Conservation (phyloP, 2,888 invertebrate species). For the Hirtodrosophila alboralis region DNA sequence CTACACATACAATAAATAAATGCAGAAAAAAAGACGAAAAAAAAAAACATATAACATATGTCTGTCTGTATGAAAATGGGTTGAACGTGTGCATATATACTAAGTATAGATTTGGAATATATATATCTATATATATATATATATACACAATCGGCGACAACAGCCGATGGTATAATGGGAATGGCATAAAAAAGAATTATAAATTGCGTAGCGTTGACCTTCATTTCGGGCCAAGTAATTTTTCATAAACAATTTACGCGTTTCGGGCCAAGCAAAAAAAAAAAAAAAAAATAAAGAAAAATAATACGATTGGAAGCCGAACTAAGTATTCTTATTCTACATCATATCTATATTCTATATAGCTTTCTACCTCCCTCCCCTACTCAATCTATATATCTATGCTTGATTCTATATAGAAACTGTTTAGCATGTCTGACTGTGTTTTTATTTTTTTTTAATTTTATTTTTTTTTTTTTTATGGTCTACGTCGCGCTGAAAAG, state of each 20-base stretch:
- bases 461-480: slow-evolving; percentile 22
- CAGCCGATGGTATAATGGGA: background rate
- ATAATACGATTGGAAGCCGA: too few species aligned
- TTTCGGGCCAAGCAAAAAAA: too few species aligned
- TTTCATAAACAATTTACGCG: slow-evolving; percentile 79
- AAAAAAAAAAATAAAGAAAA: too few species aligned
- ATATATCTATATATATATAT: slow-evolving; percentile 9
- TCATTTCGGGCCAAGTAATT: slow-evolving; percentile 78
- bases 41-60: slow-evolving; percentile 37
- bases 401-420: slow-evolving; percentile 1
- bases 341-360: slow-evolving; percentile 21
- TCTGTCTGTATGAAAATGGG: slow-evolving; percentile 3
- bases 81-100: slow-evolving; percentile 14
- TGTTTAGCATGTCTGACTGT: slow-evolving; percentile 4
- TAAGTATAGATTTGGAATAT: slow-evolving; percentile 36
- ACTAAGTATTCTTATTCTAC: slow-evolving; percentile 24
- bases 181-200: slow-evolving; percentile 78
- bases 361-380: too few species aligned
- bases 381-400: slow-evolving; percentile 13
- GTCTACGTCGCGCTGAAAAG: slow-evolving; percentile 48
- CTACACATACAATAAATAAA: slow-evolving; percentile 70
- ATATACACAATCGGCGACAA: background rate
- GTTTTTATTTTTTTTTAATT: slow-evolving; percentile 1
- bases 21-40: slow-evolving; percentile 51
- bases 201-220: slow-evolving; percentile 79